phyloP scores from a whole-genome alignment of 2,797 vertebrate genomes.

The Lepilemur septentrionalis region DNA sequence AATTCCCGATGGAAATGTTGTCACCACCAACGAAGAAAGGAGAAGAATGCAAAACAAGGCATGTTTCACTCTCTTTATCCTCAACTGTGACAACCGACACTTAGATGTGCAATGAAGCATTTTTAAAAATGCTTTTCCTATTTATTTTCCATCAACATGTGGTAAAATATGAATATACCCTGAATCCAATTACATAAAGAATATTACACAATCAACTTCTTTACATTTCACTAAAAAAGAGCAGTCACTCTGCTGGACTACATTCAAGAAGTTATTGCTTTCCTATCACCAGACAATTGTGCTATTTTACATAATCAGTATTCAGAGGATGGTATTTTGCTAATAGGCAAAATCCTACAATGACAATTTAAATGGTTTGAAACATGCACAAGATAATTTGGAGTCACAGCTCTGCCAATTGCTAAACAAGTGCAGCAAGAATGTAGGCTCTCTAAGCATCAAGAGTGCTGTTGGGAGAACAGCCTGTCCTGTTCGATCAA shows the following conservation, averaged over 20 bases:
- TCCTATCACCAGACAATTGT: constrained; percentile 17
- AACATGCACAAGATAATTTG: constrained; percentile 67
- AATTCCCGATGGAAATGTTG: neutral
- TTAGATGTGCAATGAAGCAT: neutral
- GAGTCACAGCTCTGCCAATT: constrained; percentile 64
- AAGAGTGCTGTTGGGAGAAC: neutral
- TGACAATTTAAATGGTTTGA: constrained; percentile 72
- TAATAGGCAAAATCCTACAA: constrained; percentile 73
- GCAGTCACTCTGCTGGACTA: neutral
- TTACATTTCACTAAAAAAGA: constrained; percentile 38
- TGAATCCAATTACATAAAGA: constrained; percentile 54
- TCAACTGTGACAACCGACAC: neutral
- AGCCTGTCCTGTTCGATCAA: constrained; percentile 55
- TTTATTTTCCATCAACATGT: constrained; percentile 48
- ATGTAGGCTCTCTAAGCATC: neutral
- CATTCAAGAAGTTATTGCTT: constrained; percentile 51
- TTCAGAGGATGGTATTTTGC: constrained; percentile 54
- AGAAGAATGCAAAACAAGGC: neutral
- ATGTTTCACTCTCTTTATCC: neutral
- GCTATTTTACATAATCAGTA: constrained; percentile 65
- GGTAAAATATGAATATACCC: constrained; percentile 12
- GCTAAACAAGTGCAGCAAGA: constrained; percentile 44
- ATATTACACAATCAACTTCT: neutral
- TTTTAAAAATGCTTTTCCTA: neutral
- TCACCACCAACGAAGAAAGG: neutral